Conservation (phyloP, 2,888 invertebrate genomes). For the Morinoia aosen region DNA sequence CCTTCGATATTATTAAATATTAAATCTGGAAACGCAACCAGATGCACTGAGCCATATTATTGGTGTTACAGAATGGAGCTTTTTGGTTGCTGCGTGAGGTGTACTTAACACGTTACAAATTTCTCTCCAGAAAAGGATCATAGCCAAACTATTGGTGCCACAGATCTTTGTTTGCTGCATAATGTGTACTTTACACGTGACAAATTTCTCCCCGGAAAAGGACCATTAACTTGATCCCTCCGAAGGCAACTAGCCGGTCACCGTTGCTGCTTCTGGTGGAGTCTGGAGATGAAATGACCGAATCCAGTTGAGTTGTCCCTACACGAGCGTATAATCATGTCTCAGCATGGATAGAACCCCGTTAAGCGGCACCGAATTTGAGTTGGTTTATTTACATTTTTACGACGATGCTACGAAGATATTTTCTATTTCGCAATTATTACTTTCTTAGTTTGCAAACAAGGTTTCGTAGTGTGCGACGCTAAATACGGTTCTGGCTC, state of each 20-base stretch:
- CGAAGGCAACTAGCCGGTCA: background rate
- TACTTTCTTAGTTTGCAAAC: background rate
- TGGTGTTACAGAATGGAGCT: background rate
- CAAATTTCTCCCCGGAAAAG: background rate
- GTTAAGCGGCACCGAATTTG: background rate
- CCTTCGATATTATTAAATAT: no score
- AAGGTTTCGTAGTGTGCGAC: background rate
- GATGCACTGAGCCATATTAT: background rate
- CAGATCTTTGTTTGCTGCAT: background rate
- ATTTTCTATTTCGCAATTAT: background rate
- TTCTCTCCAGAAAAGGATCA: background rate
- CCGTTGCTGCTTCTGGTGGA: background rate
- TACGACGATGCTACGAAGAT: background rate
- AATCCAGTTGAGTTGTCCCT: background rate
- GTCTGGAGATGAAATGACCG: background rate
- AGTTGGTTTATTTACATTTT: background rate
- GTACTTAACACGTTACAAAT: background rate
- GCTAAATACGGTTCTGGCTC: background rate
- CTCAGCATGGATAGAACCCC: background rate
- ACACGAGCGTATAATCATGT: background rate
- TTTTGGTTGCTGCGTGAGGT: background rate
- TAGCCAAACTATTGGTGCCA: background rate
- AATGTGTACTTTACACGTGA: background rate
- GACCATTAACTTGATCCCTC: background rate
- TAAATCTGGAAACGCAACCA: background rate